Base-by-base conservation (phyloP, 1,140 invertebrate genomes). In the Tribolium madens region DNA sequence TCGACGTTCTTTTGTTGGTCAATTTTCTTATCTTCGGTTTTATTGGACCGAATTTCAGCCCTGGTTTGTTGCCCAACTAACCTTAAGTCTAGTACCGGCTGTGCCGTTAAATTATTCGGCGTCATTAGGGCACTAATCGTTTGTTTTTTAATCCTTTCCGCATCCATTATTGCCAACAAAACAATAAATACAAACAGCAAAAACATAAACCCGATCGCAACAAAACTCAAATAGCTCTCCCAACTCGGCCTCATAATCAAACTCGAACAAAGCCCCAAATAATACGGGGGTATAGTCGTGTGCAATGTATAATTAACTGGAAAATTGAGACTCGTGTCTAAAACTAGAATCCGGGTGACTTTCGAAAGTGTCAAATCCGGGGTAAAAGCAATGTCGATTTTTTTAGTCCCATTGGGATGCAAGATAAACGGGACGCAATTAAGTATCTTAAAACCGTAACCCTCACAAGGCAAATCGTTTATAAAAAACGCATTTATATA, bases 281-380 rank as follows among this genome's bases (percentile, higher is more conserved):
- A 91, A 70, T 93, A 89, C 0, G 91, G 87, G 0, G 97, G 96
- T 57, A 98, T 86, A 3, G 93, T 96, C 2, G 95, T 95, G 5
- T 93, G 87, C 64, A 98, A 85, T 6, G 91, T 89, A 84, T 93
- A 97, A 81, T 93, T 92, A 21, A 93, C 90, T 17, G 85, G 83
- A 72, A 86, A 86, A 74, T 86, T 87, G 10, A 92, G 84, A 82
- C 90, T 92, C 21, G 90, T 93, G 3, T 87, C 86, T 77, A 90
- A 87, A 78, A 87, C 86, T 21, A 91, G 87, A 46, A 88, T 86
- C 10, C 95, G 89, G 76, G 93, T 89, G 17, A 97, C 90, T 74
- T 92, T 90, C 0, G 95, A 91, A 74, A 97, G 88, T 2, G 97
- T 96, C 84, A 97, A 98, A 88, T 99, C 97, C 4, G 97, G 94